Base-by-base conservation (phyloP, 2,113 vertebrate genomes). In the Steatornis caripensis region DNA sequence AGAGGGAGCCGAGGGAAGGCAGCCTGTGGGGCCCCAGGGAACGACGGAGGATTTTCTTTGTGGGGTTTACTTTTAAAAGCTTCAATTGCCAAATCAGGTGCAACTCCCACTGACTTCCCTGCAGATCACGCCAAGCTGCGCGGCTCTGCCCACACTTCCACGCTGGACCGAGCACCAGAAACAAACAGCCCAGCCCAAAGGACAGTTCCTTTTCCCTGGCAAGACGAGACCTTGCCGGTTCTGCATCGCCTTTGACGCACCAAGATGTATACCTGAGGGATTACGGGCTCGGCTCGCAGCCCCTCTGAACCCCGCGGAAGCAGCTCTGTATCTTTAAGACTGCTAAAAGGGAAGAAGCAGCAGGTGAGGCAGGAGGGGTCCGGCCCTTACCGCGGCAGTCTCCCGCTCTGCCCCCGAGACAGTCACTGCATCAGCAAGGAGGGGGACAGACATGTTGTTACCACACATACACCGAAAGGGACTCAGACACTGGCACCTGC, bases 401-500 rank as follows among this genome's bases (percentile, higher is more conserved):
- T 99, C 99, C 98, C 99, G 99, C 98, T 99, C 99, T 91, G 96
- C 97, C 98, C 99, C 99, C 78, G 99, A 99, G 97, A 99, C 98
- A 29, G 99, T 99, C 98, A 99, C 99, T 81, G 99, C 99, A 84
- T 99, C 99, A 41, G 99, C 98, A 94, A 99, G 99, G 98, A 99
- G 99, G 98, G 99, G 99, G 98, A 99, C 98, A 99, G 99, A 99
- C 99, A 99, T 99, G 98, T 99, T 99, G 99, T 99, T 99, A 98
- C 99, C 99, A 98, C 99, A 99, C 99, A 99, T 99, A 99, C 99
- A 99, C 99, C 95, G 98, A 96, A 94, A 98, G 96, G 97, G 98
- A 97, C 97, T 98, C 97, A 97, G 98, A 93, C 94, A 95, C 97
- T 97, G 97, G 97, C 95, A 97, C 98, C 91, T 98, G 97, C 5